These are phyloP conservation scores for Neoascia interrupta DNA, from an alignment of 2,888 invertebrate genomes.

Conservation along the genomic window DNA sequence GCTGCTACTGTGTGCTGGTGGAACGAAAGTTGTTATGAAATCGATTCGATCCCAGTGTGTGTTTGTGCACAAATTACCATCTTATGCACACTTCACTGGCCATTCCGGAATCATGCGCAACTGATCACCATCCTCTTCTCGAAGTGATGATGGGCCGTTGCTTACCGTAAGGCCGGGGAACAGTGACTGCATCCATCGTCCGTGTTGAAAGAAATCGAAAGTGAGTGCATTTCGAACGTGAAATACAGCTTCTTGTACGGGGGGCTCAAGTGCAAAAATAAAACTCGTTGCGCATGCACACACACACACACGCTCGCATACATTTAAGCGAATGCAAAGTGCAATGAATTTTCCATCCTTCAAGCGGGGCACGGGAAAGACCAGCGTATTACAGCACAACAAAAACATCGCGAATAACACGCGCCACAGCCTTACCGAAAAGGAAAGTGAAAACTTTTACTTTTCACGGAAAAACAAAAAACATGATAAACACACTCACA, in stretches of 20 bases:
- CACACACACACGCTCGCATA: background rate
- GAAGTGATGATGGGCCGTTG: conserved; percentile 29
- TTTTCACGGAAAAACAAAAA: conserved; percentile 35
- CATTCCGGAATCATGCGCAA: conserved; percentile 60
- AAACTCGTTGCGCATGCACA: conserved; percentile 31
- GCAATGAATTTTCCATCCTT: conserved; percentile 63
- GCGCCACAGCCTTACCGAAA: conserved; percentile 48
- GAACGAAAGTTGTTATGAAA: conserved; percentile 69
- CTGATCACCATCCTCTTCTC: conserved; percentile 35
- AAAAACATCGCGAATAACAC: conserved; percentile 54
- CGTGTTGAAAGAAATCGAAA: conserved; percentile 61
- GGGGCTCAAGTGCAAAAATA: conserved; percentile 33
- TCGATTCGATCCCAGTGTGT: conserved; percentile 46
- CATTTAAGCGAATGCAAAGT: conserved; percentile 47
- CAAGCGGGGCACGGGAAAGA: conserved; percentile 12
- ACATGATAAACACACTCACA: conserved; percentile 6
- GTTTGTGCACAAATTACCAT: conserved; percentile 45
- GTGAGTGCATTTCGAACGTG: conserved; percentile 65
- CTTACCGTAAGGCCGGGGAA: conserved; percentile 11
- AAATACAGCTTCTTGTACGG: conserved; percentile 57
- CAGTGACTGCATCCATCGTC: conserved; percentile 19
- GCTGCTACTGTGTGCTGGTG: conserved; percentile 3
- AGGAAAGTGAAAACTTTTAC: conserved; percentile 70
- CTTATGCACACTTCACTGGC: conserved; percentile 30
- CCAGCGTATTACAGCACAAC: conserved; percentile 63